These are phyloP conservation scores for Petrolisthes cinctipes DNA, from an alignment of 2,888 invertebrate species.

Conservation along the genomic window DNA sequence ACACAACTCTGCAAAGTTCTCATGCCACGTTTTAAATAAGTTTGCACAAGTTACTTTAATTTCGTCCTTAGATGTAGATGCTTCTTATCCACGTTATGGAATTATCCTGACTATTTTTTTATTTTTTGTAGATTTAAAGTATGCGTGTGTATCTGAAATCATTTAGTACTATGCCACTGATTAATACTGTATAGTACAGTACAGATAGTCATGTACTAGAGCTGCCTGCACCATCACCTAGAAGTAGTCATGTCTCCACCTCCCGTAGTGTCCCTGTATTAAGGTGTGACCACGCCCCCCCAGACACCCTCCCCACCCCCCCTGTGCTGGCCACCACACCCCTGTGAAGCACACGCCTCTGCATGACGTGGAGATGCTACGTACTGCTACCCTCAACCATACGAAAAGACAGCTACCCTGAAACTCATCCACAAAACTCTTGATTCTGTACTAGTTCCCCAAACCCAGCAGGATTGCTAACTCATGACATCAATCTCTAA, in stretches of 20 bases:
- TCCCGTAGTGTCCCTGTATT: slow-evolving; percentile 13
- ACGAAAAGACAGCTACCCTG: slow-evolving; percentile 26
- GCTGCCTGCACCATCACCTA: slow-evolving; percentile 8
- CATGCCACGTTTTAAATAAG: slow-evolving; percentile 2
- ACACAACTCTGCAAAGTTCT: neutral
- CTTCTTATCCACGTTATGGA: neutral
- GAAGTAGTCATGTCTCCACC: neutral
- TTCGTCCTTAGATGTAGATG: slow-evolving; percentile 1
- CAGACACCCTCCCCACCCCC: slow-evolving; percentile 24
- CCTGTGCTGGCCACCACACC: slow-evolving; percentile 59
- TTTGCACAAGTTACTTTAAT: neutral
- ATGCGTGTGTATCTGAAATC: slow-evolving; percentile 4
- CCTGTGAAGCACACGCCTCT: slow-evolving; percentile 60
- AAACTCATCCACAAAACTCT: neutral
- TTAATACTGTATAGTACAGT: neutral
- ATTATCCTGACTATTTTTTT: neutral
- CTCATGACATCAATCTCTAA: neutral
- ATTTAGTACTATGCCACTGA: slow-evolving; percentile 16
- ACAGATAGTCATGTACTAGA: neutral
- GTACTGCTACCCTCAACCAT: slow-evolving; percentile 31
- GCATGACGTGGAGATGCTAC: slow-evolving; percentile 60
- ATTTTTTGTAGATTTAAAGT: neutral
- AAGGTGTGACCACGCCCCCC: slow-evolving; percentile 15
- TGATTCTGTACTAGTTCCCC: neutral
- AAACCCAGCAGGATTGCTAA: slow-evolving; percentile 1